A percentile compares a stretch with the other conserved stretches of the same genome.
Conservation (phyloP, 1,140 invertebrate species). For the Drosophila pectinifera region DNA sequence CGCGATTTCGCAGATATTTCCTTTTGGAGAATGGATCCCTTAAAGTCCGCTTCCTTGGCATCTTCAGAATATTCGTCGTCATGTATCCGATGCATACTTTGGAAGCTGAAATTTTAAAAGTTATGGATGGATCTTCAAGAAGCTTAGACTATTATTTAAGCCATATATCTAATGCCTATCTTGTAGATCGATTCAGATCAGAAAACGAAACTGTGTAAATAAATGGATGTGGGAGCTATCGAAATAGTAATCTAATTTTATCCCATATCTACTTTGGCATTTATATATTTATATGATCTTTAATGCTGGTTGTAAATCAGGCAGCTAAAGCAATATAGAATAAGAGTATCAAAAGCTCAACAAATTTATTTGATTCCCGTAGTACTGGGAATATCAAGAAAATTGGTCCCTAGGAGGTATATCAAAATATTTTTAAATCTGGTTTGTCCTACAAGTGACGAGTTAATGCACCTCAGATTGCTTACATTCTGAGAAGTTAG, state of each 20-base stretch:
- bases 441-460: too few relatives aligned
- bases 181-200: not conserved
- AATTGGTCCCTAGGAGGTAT: not conserved
- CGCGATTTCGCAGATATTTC: slow-evolving; percentile 49
- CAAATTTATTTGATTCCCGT: too few relatives aligned
- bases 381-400: too few relatives aligned
- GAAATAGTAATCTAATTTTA: too few relatives aligned
- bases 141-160: not conserved
- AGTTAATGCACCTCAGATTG: too few relatives aligned
- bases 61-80: slow-evolving; percentile 68
- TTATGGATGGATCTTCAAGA: not conserved
- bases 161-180: not conserved
- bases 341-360: too few relatives aligned
- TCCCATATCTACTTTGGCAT: not conserved
- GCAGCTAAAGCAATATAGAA: too few relatives aligned
- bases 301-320: not conserved
- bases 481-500: not conserved
- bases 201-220: not conserved
- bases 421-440: too few relatives aligned
- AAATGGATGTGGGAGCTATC: not conserved
- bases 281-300: too few relatives aligned
- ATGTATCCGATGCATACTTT: slow-evolving; percentile 60
- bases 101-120: slow-evolving; percentile 34
- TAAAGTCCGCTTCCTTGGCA: slow-evolving; percentile 47
- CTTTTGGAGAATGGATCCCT: slow-evolving; percentile 48